Conservation (phyloP, 2,113 vertebrate genomes). For the Lasiurus borealis region DNA sequence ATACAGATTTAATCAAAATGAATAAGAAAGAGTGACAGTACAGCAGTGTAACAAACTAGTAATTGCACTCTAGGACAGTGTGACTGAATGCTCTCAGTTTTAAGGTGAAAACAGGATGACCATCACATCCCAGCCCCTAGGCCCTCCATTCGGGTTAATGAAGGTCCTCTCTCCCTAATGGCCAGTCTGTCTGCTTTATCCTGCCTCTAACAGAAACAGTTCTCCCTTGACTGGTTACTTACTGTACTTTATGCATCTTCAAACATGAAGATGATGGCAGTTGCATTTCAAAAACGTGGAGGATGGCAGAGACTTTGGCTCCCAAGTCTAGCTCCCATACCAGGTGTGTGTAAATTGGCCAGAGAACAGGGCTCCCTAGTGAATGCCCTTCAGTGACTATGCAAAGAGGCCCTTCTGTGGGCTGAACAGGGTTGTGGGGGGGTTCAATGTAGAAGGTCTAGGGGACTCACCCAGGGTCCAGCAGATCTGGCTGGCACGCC, state of each 20-base stretch:
- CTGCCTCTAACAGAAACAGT: not conserved
- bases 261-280: not conserved
- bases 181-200: not conserved
- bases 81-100: not conserved
- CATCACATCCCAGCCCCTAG: not conserved
- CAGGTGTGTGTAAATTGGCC: not conserved
- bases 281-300: not conserved
- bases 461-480: not conserved
- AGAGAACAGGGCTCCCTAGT: not conserved
- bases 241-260: not conserved
- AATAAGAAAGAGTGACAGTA: not conserved
- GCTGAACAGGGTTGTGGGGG: not conserved
- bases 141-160: not conserved
- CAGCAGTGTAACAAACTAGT: not conserved
- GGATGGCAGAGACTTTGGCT: not conserved
- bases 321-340: not conserved
- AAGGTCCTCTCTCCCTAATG: constrained; percentile 43
- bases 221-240: constrained; percentile 51
- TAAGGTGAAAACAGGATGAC: not conserved
- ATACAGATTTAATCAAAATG: not conserved
- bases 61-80: not conserved
- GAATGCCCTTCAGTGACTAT: not conserved
- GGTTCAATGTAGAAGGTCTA: not conserved
- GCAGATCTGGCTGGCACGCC: not conserved
- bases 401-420: not conserved